phyloP scores from a whole-genome alignment of 2,797 vertebrate species.

The Triplophysa yarkandensis region DNA sequence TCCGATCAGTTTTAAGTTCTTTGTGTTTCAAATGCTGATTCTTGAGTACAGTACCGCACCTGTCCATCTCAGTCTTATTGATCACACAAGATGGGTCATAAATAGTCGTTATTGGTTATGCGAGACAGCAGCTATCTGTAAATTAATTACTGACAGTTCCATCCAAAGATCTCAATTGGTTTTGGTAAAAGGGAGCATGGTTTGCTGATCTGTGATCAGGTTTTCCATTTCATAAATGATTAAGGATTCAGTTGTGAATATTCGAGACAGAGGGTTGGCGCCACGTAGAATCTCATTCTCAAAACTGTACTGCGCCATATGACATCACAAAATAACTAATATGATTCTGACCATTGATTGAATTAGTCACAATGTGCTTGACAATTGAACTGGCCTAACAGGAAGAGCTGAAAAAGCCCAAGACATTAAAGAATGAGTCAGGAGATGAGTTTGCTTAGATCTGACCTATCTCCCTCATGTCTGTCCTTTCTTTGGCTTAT shows the following conservation, averaged over 20 bases:
- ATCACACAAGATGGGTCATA: conserved; percentile 38
- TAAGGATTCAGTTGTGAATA: conserved; percentile 17
- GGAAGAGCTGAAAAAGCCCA: conserved; percentile 26
- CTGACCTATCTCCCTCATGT: conserved; percentile 20
- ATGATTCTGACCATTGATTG: conserved; percentile 33
- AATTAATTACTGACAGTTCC: conserved; percentile 29
- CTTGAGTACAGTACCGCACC: not conserved
- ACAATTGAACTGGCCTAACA: conserved; percentile 22
- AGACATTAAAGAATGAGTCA: conserved; percentile 27
- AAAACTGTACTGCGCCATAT: conserved; percentile 14
- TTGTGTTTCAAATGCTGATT: conserved; percentile 25
- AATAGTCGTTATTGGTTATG: conserved; percentile 36
- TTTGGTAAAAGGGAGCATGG: conserved; percentile 4
- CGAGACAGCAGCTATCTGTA: conserved; percentile 27
- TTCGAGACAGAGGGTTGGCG: conserved; percentile 28
- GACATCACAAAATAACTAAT: conserved; percentile 34
- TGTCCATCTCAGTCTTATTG: conserved; percentile 26
- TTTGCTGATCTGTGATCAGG: conserved; percentile 22
- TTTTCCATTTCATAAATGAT: conserved; percentile 24
- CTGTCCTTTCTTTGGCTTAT: conserved; percentile 57
- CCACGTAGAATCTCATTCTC: conserved; percentile 14
- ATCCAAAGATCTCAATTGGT: conserved; percentile 15
- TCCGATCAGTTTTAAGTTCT: conserved; percentile 34
- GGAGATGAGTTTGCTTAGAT: conserved; percentile 26
- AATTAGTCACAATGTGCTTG: conserved; percentile 32